Conservation (phyloP, 1,140 invertebrate species). For the Bradynema listronoti region DNA sequence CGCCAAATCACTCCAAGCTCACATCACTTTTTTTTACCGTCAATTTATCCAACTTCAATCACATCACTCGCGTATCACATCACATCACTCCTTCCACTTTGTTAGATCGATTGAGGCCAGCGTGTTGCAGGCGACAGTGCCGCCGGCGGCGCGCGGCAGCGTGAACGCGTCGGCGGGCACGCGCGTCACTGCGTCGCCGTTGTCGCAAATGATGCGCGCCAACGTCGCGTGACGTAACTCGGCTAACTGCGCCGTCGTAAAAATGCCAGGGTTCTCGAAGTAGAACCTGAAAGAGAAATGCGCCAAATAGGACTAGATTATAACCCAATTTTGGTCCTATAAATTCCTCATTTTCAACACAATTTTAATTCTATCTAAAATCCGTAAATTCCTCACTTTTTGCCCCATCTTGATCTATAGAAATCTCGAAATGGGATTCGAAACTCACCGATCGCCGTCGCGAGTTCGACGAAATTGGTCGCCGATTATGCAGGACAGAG, state of each 20-base stretch:
- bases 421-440: neutral
- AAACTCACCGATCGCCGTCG: conserved; percentile 64
- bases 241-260: conserved; percentile 69
- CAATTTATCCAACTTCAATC: no score
- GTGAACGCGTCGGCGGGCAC: conserved; percentile 52
- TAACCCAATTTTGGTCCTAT: neutral
- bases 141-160: conserved; percentile 28
- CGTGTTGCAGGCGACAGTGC: conserved; percentile 41
- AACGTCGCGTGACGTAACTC: conserved; percentile 65
- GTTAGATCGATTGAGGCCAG: conserved; percentile 46
- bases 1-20: no score
- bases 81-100: conserved; percentile 49
- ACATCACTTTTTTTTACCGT: no score
- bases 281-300: conserved; percentile 66
- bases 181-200: conserved; percentile 65
- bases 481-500: conserved; percentile 87
- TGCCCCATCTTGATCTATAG: neutral
- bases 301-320: no score
- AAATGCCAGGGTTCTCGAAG: conserved; percentile 82
- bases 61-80: no score
- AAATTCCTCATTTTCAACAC: neutral
- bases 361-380: neutral
- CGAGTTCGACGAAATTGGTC: conserved; percentile 74
- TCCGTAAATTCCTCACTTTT: neutral
- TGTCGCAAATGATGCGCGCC: conserved; percentile 72